Percentiles rank a stretch among this genome's conserved stretches.
Evolutionary conservation across 2,888 invertebrate species (phyloP).

Genomic region (Heliconius erato): DNA sequence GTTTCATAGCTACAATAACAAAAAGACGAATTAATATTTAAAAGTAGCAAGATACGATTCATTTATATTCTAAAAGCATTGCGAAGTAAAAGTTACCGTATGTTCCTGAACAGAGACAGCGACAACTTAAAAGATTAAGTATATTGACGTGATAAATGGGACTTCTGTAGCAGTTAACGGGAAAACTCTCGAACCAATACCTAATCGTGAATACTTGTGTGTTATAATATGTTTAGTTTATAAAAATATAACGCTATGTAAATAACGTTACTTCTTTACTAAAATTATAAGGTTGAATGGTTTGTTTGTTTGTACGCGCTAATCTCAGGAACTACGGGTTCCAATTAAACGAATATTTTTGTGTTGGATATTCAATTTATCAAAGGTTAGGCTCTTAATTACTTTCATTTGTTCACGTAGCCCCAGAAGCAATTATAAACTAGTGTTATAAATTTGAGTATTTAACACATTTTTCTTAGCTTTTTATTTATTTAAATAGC

Average conservation of each 20-base stretch:
- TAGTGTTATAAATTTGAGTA: too few relatives aligned
- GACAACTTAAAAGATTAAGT: conserved; percentile 63
- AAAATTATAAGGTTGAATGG: too few relatives aligned
- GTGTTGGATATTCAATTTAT: too few relatives aligned
- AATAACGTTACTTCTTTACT: too few relatives aligned
- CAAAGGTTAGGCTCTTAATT: too few relatives aligned
- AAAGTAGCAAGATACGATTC: neutral
- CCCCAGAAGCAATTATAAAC: too few relatives aligned
- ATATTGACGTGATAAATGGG: conserved; percentile 63
- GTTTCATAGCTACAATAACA: neutral
- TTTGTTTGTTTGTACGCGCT: too few relatives aligned
- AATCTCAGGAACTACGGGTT: too few relatives aligned
- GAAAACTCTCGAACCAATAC: conserved; percentile 14
- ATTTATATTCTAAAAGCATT: conserved; percentile 27
- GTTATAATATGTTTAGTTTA: neutral
- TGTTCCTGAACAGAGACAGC: conserved; percentile 31
- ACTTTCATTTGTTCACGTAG: too few relatives aligned
- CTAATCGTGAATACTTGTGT: neutral
- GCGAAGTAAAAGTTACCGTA: conserved; percentile 36
- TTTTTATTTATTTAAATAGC: neutral
- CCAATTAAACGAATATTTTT: too few relatives aligned
- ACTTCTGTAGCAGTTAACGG: conserved; percentile 53
- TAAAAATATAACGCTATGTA: neutral
- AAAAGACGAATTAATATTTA: neutral
- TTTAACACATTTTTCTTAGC: neutral